A percentile compares a stretch with the other conserved stretches of the same genome.
These are phyloP conservation scores for Vespertilio murinus DNA, from an alignment of 2,797 vertebrate species.

Conservation along the genomic window DNA sequence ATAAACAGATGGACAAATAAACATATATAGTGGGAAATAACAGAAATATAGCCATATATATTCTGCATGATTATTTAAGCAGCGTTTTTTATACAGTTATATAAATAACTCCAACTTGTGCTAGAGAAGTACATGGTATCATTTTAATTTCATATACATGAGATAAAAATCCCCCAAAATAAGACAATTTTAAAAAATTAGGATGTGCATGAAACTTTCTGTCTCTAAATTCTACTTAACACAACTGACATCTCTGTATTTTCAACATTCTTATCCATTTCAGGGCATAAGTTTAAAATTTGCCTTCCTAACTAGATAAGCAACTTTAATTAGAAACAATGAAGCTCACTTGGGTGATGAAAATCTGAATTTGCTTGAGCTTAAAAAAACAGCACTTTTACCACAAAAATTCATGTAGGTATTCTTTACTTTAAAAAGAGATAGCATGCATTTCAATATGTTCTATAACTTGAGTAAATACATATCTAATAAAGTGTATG, in stretches of 20 bases:
- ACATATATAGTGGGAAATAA: not conserved
- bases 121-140: not conserved
- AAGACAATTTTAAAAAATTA: not conserved
- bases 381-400: constrained; percentile 22
- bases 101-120: not conserved
- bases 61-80: not conserved
- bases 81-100: not conserved
- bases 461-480: constrained; percentile 70
- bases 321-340: not conserved
- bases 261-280: not conserved
- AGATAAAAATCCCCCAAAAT: not conserved
- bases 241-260: not conserved
- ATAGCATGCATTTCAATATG: constrained; percentile 51
- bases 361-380: constrained; percentile 26
- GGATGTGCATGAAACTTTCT: not conserved
- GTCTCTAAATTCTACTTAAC: not conserved
- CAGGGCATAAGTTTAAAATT: not conserved
- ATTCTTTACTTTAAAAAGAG: constrained; percentile 28
- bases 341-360: constrained; percentile 5
- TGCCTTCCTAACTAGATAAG: not conserved
- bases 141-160: not conserved
- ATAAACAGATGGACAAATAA: not conserved
- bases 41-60: not conserved
- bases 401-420: not conserved
- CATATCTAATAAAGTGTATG: constrained; percentile 59